These are phyloP conservation scores for Eubucco bourcierii DNA, from an alignment of 2,113 vertebrate genomes.

Conservation along the genomic window DNA sequence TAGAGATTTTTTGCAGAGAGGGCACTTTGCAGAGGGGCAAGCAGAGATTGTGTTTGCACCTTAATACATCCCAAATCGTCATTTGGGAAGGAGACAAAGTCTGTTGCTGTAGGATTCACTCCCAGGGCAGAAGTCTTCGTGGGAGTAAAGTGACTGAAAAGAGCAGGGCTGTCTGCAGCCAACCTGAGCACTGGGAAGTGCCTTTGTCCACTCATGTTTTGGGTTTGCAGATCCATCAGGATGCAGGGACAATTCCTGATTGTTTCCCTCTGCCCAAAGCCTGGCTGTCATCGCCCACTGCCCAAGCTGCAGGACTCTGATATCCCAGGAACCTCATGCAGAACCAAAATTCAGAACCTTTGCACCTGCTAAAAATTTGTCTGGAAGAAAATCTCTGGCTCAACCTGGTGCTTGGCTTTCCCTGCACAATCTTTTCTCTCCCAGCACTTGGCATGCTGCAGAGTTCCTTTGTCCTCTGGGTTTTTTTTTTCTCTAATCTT, in stretches of 20 bases:
- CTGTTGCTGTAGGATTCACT: not conserved
- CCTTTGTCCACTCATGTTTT: not conserved
- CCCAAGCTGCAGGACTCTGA: not conserved
- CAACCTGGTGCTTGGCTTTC: not conserved
- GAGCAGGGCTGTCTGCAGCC: not conserved
- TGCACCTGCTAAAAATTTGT: not conserved
- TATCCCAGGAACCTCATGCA: not conserved
- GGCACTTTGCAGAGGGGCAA: not conserved
- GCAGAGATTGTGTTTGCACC: not conserved
- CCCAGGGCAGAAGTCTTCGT: rapidly evolving
- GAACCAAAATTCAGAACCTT: not conserved
- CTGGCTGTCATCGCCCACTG: rapidly evolving
- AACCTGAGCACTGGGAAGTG: rapidly evolving
- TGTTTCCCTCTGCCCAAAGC: not conserved
- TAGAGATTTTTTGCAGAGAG: not conserved
- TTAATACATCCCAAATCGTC: not conserved
- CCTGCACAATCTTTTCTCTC: not conserved
- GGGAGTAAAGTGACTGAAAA: not conserved
- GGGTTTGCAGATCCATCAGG: not conserved
- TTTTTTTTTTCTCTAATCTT: no score
- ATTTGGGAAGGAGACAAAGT: not conserved
- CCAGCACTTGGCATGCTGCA: rapidly evolving
- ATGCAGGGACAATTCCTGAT: not conserved
- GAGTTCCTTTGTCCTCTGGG: not conserved
- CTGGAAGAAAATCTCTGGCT: not conserved